phyloP scores from a whole-genome alignment of 2,113 vertebrate genomes.

The Microtus ochrogaster region DNA sequence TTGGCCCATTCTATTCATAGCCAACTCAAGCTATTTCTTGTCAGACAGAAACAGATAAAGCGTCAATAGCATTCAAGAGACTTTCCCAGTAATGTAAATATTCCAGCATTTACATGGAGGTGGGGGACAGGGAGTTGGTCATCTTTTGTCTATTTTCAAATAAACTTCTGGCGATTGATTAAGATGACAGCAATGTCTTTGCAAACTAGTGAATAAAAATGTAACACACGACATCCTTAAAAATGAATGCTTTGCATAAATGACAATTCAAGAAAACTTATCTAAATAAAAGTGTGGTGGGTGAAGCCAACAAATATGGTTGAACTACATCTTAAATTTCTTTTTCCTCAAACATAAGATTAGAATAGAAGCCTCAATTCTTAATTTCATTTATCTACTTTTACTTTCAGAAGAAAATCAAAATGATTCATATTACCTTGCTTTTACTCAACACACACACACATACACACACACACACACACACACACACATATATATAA shows the following conservation, averaged over 20 bases:
- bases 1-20: conserved; percentile 68
- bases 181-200: background rate
- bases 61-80: conserved; percentile 66
- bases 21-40: conserved; percentile 60
- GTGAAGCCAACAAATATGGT: background rate
- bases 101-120: background rate
- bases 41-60: conserved; percentile 70
- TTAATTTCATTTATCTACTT: conserved; percentile 48
- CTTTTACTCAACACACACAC: conserved; percentile 4
- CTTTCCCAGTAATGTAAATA: conserved; percentile 50
- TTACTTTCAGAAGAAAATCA: background rate
- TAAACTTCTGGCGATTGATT: conserved; percentile 38
- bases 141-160: conserved; percentile 32
- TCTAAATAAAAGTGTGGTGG: conserved; percentile 33
- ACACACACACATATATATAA: background rate
- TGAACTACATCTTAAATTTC: background rate
- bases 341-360: background rate
- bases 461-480: background rate
- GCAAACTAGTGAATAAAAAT: conserved; percentile 12
- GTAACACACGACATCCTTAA: background rate
- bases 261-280: conserved; percentile 41
- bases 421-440: background rate
- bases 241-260: conserved; percentile 34
- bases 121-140: background rate
- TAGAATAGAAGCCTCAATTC: conserved; percentile 34